Evolutionary conservation across 2,797 vertebrate genomes (phyloP), one percentile per base, ranked within the genome.

Genomic region (Melanotaenia pygmaea): DNA sequence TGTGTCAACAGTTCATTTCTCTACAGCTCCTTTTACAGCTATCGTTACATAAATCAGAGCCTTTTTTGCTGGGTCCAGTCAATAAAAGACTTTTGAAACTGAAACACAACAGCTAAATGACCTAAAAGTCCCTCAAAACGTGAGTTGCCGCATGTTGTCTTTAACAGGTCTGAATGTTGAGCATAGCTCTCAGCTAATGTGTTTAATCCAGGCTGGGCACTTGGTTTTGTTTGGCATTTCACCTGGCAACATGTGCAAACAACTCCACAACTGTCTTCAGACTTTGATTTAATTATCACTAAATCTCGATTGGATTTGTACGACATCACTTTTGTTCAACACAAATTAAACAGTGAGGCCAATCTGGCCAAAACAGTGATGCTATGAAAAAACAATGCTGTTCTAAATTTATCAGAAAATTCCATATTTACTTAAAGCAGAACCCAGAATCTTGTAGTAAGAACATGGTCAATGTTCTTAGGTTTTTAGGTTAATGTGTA

Each of bases 141-240:
- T 11, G 13, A 8, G 9, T 54, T 57, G 57, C 45, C 54, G 32
- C 16, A 53, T 30, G 34, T 68, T 58, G 35, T 30, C 28, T 59
- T 18, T 54, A 28, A 47, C 28, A 70, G 69, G 59, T 35, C 70
- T 64, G 56, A 28, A 47, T 53, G 32, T 43, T 26, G n/a, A 56
- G 35, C 35, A 50, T 37, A 74, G 32, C 72, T 32, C 38, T 63
- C 30, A 18, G 43, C 67, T 51, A 61, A 54, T 54, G 24, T 38
- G 32, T 18, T 35, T 18, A 16, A 50, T 9, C n/a, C n/a, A 51
- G 13, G 9, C 32, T 35, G 30, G 4, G 26, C 14, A 26, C 37
- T n/a, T 51, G 5, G 24, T 54, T 62, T 51, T 61, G 12, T 56
- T 38, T 10, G 24, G 14, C 20, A 20, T 45, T 47, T 16, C 1